Evolutionary conservation across 92 coral and sea anemone species (phyloP).

Genomic region (Montipora capitata): DNA sequence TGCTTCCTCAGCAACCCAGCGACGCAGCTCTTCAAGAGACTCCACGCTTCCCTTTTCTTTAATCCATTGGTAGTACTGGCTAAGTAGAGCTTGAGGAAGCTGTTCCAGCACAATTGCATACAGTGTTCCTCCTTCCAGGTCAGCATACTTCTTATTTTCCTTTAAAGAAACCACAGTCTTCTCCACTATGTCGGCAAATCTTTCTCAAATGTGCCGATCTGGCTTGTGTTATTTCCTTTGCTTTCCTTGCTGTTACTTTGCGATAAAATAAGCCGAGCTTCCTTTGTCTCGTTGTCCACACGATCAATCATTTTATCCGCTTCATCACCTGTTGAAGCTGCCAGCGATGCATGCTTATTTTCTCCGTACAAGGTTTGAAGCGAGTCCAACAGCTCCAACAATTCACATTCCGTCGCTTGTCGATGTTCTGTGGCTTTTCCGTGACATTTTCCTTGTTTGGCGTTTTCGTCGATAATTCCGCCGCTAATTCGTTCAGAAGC

Average conservation of each 20-base stretch:
- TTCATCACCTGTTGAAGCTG: too few species aligned
- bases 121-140: constrained; percentile 76
- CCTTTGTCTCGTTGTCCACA: too few species aligned
- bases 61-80: constrained; percentile 63
- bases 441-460: not conserved
- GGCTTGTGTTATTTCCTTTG: too few species aligned
- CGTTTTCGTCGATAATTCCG: constrained; percentile 14
- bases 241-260: too few species aligned
- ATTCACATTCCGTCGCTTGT: constrained; percentile 33
- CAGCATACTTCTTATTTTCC: constrained; percentile 71
- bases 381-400: not conserved
- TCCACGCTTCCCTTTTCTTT: constrained; percentile 31
- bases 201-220: not conserved
- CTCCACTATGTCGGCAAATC: constrained; percentile 47
- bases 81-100: constrained; percentile 63
- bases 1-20: constrained; percentile 18
- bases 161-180: constrained; percentile 63
- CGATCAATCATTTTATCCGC: too few species aligned
- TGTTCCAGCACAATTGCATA: constrained; percentile 72
- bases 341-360: not conserved
- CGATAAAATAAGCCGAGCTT: too few species aligned
- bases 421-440: constrained; percentile 10
- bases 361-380: constrained; percentile 26
- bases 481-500: constrained; percentile 21
- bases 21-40: constrained; percentile 10